Base-by-base conservation (phyloP, 1,140 invertebrate genomes). In the Cataglyphis hispanica region DNA sequence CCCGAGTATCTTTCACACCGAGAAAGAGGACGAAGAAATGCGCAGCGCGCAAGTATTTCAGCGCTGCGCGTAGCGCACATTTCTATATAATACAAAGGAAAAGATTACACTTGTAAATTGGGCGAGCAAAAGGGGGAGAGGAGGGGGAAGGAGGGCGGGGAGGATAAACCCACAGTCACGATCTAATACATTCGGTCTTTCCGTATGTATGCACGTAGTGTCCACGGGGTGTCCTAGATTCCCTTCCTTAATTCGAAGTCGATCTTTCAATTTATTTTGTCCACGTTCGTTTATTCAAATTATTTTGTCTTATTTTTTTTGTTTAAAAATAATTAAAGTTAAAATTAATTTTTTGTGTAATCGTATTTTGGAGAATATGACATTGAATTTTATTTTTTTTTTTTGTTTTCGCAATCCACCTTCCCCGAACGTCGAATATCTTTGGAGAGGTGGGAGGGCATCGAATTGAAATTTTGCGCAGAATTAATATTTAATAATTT, bases 101-200 rank as follows among this genome's bases (percentile, higher is more conserved):
- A 69, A 80, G n/a, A 67, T 78, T 67, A 67, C 43, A 40, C n/a
- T 67, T 43, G n/a, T 67, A 78, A 67, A 78, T 67, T 67, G 40
- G 10, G 40, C n/a, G n/a, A n/a, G n/a, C n/a, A n/a, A n/a, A n/a
- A n/a, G n/a, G n/a, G n/a, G n/a, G n/a, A n/a, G n/a, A n/a, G 40
- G 40, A 2, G 40, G 2, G 40, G 31, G 31, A 0, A 3, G 31
- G 31, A 1, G 0, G 0, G 11, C 6, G 37, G 8, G 2, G 8
- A 11, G 43, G 27, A 37, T 50, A 80, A 53, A 40, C 22, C 11
- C 10, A 5, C 19, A n/a, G 27, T 2, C 2, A 10, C 25, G 3
- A 43, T 77, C 22, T 53, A 66, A 80, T 43, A 50, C 16, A 53
- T 78, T 66, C 31, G 27, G 31, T 13, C 53, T 37, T 60, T 67